Evolutionary conservation across 92 coral and sea anemone species (phyloP).

Genomic region (Scolanthus callimorphus): DNA sequence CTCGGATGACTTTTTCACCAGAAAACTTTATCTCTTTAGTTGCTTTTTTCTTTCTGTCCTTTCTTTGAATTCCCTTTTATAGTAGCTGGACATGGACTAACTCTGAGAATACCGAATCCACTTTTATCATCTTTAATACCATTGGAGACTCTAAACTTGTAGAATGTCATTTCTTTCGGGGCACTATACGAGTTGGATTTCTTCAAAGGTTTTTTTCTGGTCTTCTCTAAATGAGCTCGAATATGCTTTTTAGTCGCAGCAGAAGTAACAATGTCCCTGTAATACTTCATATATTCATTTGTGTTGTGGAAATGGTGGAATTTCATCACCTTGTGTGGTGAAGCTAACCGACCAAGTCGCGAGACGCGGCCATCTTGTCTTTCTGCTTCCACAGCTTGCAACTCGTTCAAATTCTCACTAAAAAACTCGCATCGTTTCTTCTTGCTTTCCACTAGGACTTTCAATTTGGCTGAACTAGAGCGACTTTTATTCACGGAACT

Average conservation of each 20-base stretch:
- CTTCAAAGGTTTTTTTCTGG: neutral
- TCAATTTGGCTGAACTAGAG: neutral
- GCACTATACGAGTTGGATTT: conserved; percentile 7
- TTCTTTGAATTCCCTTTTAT: neutral
- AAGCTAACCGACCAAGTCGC: conserved; percentile 5
- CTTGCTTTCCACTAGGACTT: neutral
- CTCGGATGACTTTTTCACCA: neutral
- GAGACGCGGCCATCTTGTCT: neutral
- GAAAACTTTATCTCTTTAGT: neutral
- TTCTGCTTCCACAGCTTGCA: neutral
- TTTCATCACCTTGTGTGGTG: conserved; percentile 47
- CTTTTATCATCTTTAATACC: neutral
- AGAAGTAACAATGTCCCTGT: conserved; percentile 65
- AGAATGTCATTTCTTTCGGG: conserved; percentile 16
- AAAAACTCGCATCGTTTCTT: neutral
- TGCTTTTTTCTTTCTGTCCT: neutral
- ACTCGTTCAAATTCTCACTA: neutral
- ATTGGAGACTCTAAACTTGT: conserved; percentile 31
- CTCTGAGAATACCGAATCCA: conserved; percentile 51
- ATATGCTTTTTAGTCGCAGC: conserved; percentile 37
- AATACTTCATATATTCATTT: conserved; percentile 48
- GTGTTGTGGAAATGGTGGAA: conserved; percentile 61
- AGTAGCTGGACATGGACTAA: conserved; percentile 51
- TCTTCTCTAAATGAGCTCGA: conserved; percentile 24
- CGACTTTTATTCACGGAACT: neutral